Percentiles rank a stretch among this genome's conserved stretches.
phyloP scores from a whole-genome alignment of 2,888 invertebrate species.

The Drosophila mimetica region DNA sequence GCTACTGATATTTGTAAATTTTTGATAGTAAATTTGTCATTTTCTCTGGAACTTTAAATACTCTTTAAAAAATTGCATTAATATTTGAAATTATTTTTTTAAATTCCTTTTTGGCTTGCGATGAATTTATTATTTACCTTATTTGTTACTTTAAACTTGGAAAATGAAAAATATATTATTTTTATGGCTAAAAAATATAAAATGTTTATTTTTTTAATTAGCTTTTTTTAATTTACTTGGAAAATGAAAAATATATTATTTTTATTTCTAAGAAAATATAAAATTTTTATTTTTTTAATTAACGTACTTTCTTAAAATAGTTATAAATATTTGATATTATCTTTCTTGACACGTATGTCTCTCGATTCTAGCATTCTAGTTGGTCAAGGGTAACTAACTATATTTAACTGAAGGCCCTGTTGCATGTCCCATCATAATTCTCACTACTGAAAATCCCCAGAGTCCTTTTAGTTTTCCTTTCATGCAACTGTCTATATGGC shows the following conservation, averaged over 20 bases:
- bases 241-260: too few species aligned
- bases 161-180: not conserved
- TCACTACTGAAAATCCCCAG: not conserved
- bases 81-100: not conserved
- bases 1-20: not conserved
- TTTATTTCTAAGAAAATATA: too few species aligned
- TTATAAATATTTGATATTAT: too few species aligned
- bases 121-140: constrained; percentile 2
- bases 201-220: too few species aligned
- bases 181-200: not conserved
- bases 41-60: not conserved
- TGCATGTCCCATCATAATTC: constrained; percentile 20
- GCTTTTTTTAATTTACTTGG: too few species aligned
- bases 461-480: not conserved
- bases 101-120: not conserved
- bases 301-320: too few species aligned
- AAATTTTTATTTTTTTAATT: too few species aligned
- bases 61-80: constrained; percentile 3
- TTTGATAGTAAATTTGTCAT: not conserved
- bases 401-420: not conserved
- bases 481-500: too few species aligned
- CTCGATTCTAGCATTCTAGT: too few species aligned
- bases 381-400: not conserved
- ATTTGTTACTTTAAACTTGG: not conserved
- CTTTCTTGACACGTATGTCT: too few species aligned